A percentile compares a stretch with the other conserved stretches of the same genome.
phyloP scores from a whole-genome alignment of 2,113 vertebrate species.

The Leptobrachium ailaonicum region DNA sequence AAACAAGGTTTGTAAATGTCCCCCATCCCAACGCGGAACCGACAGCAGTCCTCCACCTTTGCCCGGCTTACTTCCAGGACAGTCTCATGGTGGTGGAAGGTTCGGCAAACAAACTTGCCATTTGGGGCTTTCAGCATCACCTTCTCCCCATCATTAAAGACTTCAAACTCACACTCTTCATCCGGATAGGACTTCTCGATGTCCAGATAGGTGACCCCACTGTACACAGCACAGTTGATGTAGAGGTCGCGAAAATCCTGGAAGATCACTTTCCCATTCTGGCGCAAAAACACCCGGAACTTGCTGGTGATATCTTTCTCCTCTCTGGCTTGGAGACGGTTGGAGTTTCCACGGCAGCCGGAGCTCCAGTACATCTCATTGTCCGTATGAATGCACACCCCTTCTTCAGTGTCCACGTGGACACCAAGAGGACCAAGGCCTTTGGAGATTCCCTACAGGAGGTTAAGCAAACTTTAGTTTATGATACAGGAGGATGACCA shows the following conservation, averaged over 20 bases:
- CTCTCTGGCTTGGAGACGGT: neutral
- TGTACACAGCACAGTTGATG: neutral
- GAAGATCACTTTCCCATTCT: constrained; percentile 11
- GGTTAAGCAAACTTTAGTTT: neutral
- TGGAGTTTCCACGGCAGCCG: neutral
- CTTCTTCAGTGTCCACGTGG: constrained; percentile 1
- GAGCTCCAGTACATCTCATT: constrained; percentile 35
- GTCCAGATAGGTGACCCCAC: constrained; percentile 4
- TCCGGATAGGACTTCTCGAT: constrained; percentile 10
- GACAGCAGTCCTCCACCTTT: constrained; percentile 1
- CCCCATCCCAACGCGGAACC: constrained; percentile 18
- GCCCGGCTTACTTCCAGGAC: constrained; percentile 7
- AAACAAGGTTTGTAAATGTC: constrained; percentile 27
- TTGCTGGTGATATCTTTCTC: constrained; percentile 25
- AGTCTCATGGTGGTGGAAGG: constrained; percentile 1
- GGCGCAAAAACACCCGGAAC: constrained; percentile 10
- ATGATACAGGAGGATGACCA: too few species aligned
- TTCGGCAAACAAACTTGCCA: constrained; percentile 21
- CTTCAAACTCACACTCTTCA: constrained; percentile 28
- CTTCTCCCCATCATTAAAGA: constrained; percentile 25
- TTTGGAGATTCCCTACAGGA: constrained; percentile 14
- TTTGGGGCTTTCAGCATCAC: constrained; percentile 28
- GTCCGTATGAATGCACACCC: constrained; percentile 32
- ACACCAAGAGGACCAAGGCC: constrained; percentile 26
- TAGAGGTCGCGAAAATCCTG: constrained; percentile 29